phyloP scores from a whole-genome alignment of 1,140 invertebrate genomes.

The Leptopilina boulardi region DNA sequence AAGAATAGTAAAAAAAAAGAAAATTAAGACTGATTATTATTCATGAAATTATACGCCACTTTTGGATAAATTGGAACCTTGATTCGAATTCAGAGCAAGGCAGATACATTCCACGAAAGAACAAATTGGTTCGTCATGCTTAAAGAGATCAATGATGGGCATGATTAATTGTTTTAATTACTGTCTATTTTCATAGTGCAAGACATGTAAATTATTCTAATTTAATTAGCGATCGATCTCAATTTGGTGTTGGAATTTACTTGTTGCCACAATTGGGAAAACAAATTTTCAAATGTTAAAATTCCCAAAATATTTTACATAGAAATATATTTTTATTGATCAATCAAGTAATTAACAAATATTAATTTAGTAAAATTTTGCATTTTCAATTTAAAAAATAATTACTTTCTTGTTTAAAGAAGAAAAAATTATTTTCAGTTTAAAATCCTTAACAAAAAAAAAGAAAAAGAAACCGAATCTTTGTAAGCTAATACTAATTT shows the following conservation, averaged over 20 bases:
- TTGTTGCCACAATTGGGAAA: neutral
- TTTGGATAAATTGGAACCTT: slow-evolving; percentile 24
- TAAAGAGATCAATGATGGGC: slow-evolving; percentile 28
- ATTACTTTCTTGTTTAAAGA: too few species aligned
- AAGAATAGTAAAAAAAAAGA: neutral
- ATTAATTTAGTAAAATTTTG: too few species aligned
- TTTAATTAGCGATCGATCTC: neutral
- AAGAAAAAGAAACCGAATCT: neutral
- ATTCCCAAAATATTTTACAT: neutral
- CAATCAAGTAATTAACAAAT: neutral
- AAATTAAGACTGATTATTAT: slow-evolving; percentile 25
- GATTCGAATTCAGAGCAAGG: slow-evolving; percentile 27
- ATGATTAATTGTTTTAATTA: slow-evolving; percentile 26
- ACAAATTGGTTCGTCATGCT: slow-evolving; percentile 28
- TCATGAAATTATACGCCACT: slow-evolving; percentile 6
- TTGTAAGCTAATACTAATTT: neutral
- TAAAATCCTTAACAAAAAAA: neutral
- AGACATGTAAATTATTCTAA: neutral
- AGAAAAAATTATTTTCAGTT: too few species aligned
- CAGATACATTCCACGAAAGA: slow-evolving; percentile 31
- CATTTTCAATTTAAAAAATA: too few species aligned
- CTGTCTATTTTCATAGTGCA: slow-evolving; percentile 20
- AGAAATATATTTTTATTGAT: neutral
- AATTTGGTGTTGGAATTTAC: neutral
- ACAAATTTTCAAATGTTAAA: neutral